These are phyloP conservation scores for Zaprionus davidi DNA, from an alignment of 1,140 invertebrate genomes.

Conservation along the genomic window DNA sequence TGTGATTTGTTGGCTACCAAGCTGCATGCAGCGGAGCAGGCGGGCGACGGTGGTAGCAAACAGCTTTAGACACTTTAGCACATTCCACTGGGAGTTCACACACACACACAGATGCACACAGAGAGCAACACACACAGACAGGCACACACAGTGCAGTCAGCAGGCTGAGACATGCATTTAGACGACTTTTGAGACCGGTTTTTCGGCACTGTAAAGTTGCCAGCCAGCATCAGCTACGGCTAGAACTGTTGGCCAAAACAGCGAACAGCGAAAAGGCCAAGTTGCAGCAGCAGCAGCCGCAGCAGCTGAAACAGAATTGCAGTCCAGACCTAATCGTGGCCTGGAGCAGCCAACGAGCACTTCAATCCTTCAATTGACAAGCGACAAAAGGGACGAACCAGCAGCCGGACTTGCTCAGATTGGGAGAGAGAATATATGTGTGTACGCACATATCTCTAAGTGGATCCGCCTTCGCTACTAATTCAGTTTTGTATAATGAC, in stretches of 20 bases:
- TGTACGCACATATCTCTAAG: background rate
- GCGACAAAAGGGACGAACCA: background rate
- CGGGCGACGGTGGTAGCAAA: conserved; percentile 47
- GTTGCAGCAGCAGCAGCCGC: conserved; percentile 32
- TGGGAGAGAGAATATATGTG: background rate
- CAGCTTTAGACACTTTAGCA: conserved; percentile 74
- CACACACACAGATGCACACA: conserved; percentile 32
- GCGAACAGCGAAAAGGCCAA: conserved; percentile 33
- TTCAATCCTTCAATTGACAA: conserved; percentile 2
- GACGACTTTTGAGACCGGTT: conserved; percentile 71
- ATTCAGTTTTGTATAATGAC: background rate
- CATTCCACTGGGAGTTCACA: conserved; percentile 66
- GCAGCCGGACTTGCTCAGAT: background rate
- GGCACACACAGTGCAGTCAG: conserved; percentile 28
- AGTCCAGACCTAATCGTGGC: background rate
- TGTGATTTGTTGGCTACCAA: conserved; percentile 40
- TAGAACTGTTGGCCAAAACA: conserved; percentile 61
- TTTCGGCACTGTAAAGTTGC: conserved; percentile 55
- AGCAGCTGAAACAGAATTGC: conserved; percentile 18
- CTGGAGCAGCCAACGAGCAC: conserved; percentile 5
- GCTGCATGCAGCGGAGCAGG: conserved; percentile 16
- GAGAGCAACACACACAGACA: conserved; percentile 26
- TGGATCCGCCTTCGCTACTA: background rate
- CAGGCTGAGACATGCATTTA: conserved; percentile 57
- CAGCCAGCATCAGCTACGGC: conserved; percentile 20